A percentile compares a stretch with the other conserved stretches of the same genome.
Conservation (phyloP, 1,140 invertebrate species). For the Tyrophagus putrescentiae region DNA sequence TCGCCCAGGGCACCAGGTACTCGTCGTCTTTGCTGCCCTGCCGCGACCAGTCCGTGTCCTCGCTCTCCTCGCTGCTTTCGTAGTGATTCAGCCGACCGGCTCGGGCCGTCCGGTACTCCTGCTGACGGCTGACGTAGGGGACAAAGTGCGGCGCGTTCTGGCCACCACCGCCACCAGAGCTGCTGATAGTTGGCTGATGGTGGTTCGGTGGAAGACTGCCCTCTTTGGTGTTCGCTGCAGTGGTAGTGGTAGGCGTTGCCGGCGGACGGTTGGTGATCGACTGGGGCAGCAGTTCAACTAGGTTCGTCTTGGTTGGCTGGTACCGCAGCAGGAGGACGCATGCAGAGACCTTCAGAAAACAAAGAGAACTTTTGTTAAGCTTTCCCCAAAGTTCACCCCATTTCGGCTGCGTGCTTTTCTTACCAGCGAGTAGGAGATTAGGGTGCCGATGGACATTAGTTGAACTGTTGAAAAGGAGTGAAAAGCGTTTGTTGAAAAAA, state of each 20-base stretch:
- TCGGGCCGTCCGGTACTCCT: constrained; percentile 22
- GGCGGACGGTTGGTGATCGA: constrained; percentile 32
- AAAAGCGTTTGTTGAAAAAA: no score
- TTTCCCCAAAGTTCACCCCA: not conserved
- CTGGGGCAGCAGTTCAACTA: constrained; percentile 68
- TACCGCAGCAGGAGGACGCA: constrained; percentile 43
- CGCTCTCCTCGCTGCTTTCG: constrained; percentile 25
- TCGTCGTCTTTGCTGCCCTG: constrained; percentile 23
- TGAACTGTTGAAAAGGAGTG: no score
- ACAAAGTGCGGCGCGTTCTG: no score
- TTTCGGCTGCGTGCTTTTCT: not conserved
- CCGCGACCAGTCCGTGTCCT: constrained; percentile 24
- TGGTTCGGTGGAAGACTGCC: not conserved
- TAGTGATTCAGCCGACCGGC: constrained; percentile 25
- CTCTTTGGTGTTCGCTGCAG: not conserved
- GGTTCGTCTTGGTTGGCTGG: constrained; percentile 66
- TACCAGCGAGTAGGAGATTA: constrained; percentile 75
- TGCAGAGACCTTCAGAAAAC: constrained; percentile 23
- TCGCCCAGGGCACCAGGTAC: constrained; percentile 22
- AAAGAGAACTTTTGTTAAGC: not conserved
- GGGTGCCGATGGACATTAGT: constrained; percentile 88
- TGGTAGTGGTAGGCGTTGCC: not conserved
- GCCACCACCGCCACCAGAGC: not conserved
- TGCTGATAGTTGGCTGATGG: not conserved
- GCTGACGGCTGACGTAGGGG: not conserved